Evolutionary conservation across 1,140 invertebrate species (phyloP), one percentile per base, ranked within the genome.

Genomic region (Bicyclus anynana): DNA sequence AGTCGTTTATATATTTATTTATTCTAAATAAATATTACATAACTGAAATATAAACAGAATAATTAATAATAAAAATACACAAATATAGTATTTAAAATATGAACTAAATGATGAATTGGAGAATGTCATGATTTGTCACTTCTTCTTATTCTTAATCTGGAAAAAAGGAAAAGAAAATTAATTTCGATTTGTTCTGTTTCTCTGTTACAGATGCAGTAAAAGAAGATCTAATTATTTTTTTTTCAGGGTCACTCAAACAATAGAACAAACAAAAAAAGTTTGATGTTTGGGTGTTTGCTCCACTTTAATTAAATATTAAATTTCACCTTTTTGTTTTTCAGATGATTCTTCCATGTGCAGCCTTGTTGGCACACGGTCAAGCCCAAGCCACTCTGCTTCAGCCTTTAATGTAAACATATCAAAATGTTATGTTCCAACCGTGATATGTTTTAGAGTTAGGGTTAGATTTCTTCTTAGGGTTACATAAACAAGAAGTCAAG

Each of bases 281-380:
- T 67, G 52, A 60, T 40, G 77, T 88, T 88, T 86, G 81, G 72
- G 82, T 85, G 78, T 85, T 82, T 87, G 69, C 29, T 67, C 59
- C 59, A 54, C 55, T 68, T 67, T 63, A 73, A 73, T 62, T 55
- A 46, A 67, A 75, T 76, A 80, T 69, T 88, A 83, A 89, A 59
- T 68, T 27, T 87, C 64, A 89, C 87, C 87, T 84, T 87, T 89
- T 77, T 89, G 83, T 77, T 88, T 89, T 89, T 84, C 89, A 89
- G 86, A 84, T 83, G 80, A 74, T 70, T 89, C 84, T 72, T 84
- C 84, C 77, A 82, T 84, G 65, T 89, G 87, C 84, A 90, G 84
- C 76, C 87, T 84, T 78, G 89, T 89, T 77, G 89, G 84, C 72
- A 89, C 86, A 74, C 87, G 83, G 74, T 90, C 89, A 79, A 90